Percentiles rank a stretch among this genome's conserved stretches.
Evolutionary conservation across 2,797 vertebrate species (phyloP).

Genomic region (Vultur gryphus): DNA sequence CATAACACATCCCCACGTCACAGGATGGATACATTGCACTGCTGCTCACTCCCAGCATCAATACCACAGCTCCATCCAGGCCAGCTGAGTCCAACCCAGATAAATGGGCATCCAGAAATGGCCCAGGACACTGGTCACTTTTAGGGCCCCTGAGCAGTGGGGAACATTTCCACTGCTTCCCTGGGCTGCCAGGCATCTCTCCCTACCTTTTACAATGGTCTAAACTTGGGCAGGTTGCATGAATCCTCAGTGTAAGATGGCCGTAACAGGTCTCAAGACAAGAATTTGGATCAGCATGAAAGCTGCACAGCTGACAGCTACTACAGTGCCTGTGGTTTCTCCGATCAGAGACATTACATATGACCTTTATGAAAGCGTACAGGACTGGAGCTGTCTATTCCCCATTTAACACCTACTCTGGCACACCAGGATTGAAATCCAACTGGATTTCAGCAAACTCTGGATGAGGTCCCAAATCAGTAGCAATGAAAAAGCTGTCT

Average conservation of each 20-base stretch:
- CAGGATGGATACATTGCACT: neutral
- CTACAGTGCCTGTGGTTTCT: neutral
- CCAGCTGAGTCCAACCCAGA: neutral
- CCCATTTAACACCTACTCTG: neutral
- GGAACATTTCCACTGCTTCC: neutral
- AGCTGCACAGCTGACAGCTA: neutral
- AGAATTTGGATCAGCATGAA: neutral
- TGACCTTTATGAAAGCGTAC: neutral
- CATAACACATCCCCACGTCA: neutral
- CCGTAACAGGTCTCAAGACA: neutral
- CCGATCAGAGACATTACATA: neutral
- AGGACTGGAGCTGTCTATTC: neutral
- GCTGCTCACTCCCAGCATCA: neutral
- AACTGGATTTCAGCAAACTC: neutral
- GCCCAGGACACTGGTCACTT: neutral
- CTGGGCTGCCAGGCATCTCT: neutral
- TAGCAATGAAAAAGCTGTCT: neutral
- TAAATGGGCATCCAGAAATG: neutral
- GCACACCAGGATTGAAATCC: neutral
- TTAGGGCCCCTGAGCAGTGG: neutral
- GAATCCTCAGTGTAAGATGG: neutral
- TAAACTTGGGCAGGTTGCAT: neutral
- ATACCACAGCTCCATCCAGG: neutral
- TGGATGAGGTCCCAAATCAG: neutral
- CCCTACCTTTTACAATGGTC: neutral